Percentiles rank a stretch among this genome's conserved stretches.
phyloP scores from a whole-genome alignment of 2,797 vertebrate species.

The Xiphophorus birchmanni region DNA sequence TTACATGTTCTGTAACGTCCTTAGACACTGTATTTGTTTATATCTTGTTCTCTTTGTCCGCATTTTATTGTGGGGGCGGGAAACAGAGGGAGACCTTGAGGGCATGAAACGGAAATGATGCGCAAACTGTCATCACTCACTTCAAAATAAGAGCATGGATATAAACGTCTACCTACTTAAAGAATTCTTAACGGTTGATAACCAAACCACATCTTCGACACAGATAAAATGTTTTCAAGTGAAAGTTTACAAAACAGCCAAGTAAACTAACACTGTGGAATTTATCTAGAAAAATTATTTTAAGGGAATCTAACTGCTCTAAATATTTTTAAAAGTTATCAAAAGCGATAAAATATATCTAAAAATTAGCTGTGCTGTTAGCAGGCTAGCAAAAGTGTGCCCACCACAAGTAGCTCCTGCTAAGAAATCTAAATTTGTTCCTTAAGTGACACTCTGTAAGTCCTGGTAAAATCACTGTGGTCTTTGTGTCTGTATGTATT shows the following conservation, averaged over 20 bases:
- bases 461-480: not conserved
- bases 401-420: not conserved
- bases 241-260: not conserved
- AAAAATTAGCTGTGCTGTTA: not conserved
- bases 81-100: not conserved
- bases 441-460: not conserved
- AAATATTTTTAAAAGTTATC: not conserved
- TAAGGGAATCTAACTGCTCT: not conserved
- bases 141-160: not conserved
- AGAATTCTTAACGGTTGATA: no score
- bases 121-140: not conserved
- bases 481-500: not conserved
- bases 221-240: not conserved
- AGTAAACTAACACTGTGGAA: not conserved
- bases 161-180: no score
- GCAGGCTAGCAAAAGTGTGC: not conserved
- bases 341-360: not conserved
- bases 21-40: no score
- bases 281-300: not conserved
- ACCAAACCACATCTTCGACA: no score
- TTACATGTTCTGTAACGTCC: not conserved
- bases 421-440: not conserved
- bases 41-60: not conserved
- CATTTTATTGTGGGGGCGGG: not conserved
- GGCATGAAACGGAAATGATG: not conserved